A percentile compares a stretch with the other conserved stretches of the same genome.
Conservation (phyloP, 2,113 vertebrate genomes). For the Limanda limanda region DNA sequence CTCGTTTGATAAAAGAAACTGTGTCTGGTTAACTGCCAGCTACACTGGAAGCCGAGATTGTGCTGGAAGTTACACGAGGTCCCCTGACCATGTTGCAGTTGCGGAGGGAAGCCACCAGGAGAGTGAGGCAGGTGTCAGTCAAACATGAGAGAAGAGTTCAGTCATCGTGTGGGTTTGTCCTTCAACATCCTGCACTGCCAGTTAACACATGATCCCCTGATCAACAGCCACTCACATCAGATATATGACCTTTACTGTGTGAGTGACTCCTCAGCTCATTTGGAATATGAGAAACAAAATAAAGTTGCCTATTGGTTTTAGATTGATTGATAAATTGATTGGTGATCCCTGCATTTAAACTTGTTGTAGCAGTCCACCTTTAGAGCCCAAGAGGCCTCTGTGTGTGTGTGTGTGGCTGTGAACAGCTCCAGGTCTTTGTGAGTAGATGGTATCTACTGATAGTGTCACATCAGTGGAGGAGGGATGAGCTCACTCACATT, state of each 20-base stretch:
- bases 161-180: too few species aligned
- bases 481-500: conserved; percentile 44
- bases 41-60: neutral
- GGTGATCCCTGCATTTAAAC: neutral
- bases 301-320: neutral
- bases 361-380: neutral
- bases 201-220: too few species aligned
- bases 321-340: neutral
- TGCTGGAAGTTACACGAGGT: neutral
- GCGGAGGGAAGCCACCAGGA: too few species aligned
- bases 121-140: too few species aligned
- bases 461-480: conserved; percentile 15
- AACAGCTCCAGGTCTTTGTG: neutral
- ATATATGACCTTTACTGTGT: too few species aligned
- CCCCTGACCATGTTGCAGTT: neutral
- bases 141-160: too few species aligned
- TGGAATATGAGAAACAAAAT: neutral
- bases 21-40: too few species aligned
- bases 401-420: neutral
- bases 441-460: conserved; percentile 43
- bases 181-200: neutral
- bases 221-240: too few species aligned
- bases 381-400: neutral
- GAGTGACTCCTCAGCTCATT: too few species aligned
- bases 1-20: neutral